Evolutionary conservation across 2,888 invertebrate species (phyloP), one percentile per base, ranked within the genome.

Genomic region (Drosophila dives): DNA sequence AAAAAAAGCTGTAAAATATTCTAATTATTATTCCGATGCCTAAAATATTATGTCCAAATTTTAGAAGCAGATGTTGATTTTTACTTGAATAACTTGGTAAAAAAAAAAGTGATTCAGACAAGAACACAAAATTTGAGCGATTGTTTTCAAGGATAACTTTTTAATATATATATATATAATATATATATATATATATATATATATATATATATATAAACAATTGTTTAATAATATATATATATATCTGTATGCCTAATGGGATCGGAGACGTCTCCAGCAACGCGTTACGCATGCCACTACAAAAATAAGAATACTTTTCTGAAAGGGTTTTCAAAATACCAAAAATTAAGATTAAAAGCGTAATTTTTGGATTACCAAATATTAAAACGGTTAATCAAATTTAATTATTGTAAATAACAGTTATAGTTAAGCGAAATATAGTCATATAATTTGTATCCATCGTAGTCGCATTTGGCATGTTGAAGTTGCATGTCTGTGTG

Each of bases 391-490:
- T 12, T 34, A 12, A 34, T 5, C 11, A 11, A 11, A 20, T 42
- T 42, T n/a, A n/a, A 42, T 42, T 20, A 6, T 42, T 42, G 2
- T 1, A 20, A 42, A 6, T 42, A 42, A 42, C n/a, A 26, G 3
- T 26, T 26, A 26, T 26, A n/a, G n/a, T n/a, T n/a, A n/a, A n/a
- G n/a, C n/a, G n/a, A n/a, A n/a, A n/a, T n/a, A n/a, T 26, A 26
- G 42, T 26, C 20, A 2, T 3, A 33, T 34, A 20, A 53, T 73
- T 42, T 73, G 15, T 64, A 64, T 58, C 36, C 62, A 63, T 63
- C 36, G 15, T n/a, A 55, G 26, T 36, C 50, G 59, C 63, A 54
- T 69, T 76, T 65, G 11, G 53, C 40, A 51, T 55, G 55, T 64
- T 65, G 23, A 36, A 56, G 65, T 26, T 49, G 29, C 36, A 55